Conservation (phyloP, 2,797 vertebrate species). For the Euphonia xanthogaster region DNA sequence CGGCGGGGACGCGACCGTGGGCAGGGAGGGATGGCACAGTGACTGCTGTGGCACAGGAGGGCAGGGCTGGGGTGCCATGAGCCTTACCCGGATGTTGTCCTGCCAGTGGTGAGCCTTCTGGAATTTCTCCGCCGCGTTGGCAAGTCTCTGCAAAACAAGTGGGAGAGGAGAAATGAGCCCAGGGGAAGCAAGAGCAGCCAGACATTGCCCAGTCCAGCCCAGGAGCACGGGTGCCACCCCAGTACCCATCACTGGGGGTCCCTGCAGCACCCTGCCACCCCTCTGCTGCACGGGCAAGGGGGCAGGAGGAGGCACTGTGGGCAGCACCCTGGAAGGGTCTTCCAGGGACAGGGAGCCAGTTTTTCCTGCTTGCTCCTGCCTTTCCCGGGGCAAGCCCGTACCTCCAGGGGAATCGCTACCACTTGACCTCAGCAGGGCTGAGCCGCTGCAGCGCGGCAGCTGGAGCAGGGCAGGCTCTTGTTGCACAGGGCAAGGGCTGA, state of each 20-base stretch:
- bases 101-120: slow-evolving; percentile 94
- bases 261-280: background rate
- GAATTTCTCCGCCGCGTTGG: slow-evolving; percentile 89
- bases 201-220: background rate
- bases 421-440: background rate
- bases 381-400: background rate
- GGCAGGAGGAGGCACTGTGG: background rate
- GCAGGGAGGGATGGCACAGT: background rate
- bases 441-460: background rate
- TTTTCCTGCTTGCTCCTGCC: background rate
- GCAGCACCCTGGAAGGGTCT: background rate
- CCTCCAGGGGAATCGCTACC: background rate
- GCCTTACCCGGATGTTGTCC: slow-evolving; percentile 93
- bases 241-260: too few relatives aligned
- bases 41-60: background rate
- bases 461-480: background rate
- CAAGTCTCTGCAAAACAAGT: slow-evolving; percentile 83
- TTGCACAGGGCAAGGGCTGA: background rate
- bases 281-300: too few relatives aligned
- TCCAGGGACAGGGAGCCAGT: accelerated
- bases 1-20: accelerated
- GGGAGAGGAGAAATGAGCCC: background rate
- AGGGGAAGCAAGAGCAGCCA: background rate
- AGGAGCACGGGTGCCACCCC: accelerated
- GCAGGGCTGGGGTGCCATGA: accelerated